These are phyloP conservation scores for Melanotaenia boesemani DNA, from an alignment of 2,797 vertebrate genomes.

Conservation along the genomic window DNA sequence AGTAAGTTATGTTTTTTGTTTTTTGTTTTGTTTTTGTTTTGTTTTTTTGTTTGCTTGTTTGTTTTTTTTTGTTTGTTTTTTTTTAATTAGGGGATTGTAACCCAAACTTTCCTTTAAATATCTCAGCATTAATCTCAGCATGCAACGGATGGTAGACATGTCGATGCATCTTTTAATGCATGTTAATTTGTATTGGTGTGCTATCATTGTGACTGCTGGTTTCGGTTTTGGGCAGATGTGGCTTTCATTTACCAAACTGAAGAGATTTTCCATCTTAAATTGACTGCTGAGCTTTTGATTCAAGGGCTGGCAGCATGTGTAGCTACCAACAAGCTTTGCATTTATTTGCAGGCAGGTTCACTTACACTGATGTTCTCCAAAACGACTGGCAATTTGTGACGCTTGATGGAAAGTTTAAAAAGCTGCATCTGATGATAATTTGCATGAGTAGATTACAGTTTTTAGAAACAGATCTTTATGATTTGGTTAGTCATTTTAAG, in stretches of 20 bases:
- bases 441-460: too few relatives aligned
- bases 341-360: conserved; percentile 57
- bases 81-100: neutral
- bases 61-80: neutral
- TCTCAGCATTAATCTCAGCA: conserved; percentile 3
- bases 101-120: conserved; percentile 11
- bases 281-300: conserved; percentile 69
- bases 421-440: conserved; percentile 32
- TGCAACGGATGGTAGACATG: too few relatives aligned
- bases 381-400: conserved; percentile 56
- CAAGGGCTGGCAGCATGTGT: conserved; percentile 52
- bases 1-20: neutral
- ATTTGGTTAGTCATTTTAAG: conserved; percentile 31
- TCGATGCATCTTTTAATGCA: conserved; percentile 32
- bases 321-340: conserved; percentile 37
- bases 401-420: conserved; percentile 53
- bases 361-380: conserved; percentile 56
- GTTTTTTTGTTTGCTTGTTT: neutral
- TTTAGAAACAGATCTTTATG: conserved; percentile 12
- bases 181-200: conserved; percentile 47
- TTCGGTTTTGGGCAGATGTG: conserved; percentile 53
- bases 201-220: conserved; percentile 48
- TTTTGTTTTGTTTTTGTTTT: too few relatives aligned
- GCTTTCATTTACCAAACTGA: conserved; percentile 50
- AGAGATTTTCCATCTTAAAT: conserved; percentile 50